Conservation (phyloP, 2,797 vertebrate genomes). For the Pelochelys cantorii region DNA sequence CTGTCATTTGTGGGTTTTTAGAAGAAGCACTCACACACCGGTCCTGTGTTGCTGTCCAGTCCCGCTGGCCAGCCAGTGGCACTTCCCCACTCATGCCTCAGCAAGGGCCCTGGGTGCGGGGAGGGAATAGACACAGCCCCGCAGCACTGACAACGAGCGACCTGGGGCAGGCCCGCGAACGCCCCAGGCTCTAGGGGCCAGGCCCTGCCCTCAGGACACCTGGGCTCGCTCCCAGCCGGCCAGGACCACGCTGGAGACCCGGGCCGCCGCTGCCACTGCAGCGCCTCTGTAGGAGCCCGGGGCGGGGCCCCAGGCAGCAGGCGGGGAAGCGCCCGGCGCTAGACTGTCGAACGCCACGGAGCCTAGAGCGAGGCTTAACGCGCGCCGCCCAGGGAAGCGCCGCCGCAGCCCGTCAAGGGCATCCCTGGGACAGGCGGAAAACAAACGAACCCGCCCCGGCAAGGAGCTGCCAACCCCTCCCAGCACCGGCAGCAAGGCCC, state of each 20-base stretch:
- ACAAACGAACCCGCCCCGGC: fast-evolving
- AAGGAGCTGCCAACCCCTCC: not conserved
- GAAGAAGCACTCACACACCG: no score
- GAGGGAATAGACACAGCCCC: not conserved
- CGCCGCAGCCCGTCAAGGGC: conserved; percentile 16
- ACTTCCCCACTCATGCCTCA: not conserved
- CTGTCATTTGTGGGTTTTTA: not conserved
- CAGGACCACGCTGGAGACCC: not conserved
- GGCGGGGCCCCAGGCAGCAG: not conserved
- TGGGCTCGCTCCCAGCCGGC: not conserved
- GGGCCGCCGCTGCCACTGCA: no score
- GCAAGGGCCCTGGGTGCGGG: not conserved
- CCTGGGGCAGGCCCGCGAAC: no score
- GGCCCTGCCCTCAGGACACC: no score
- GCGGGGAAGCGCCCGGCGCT: not conserved
- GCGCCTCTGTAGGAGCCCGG: not conserved
- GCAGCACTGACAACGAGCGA: no score
- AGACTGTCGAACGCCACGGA: not conserved
- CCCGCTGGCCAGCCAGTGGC: not conserved
- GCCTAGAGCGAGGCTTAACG: not conserved
- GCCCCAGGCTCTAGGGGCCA: no score
- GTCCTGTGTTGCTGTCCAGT: not conserved
- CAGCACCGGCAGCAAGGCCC: not conserved
- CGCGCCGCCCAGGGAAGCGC: no score
- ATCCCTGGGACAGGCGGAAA: not conserved